Conservation (phyloP, 2,113 vertebrate genomes). For the Carettochelys insculpta region DNA sequence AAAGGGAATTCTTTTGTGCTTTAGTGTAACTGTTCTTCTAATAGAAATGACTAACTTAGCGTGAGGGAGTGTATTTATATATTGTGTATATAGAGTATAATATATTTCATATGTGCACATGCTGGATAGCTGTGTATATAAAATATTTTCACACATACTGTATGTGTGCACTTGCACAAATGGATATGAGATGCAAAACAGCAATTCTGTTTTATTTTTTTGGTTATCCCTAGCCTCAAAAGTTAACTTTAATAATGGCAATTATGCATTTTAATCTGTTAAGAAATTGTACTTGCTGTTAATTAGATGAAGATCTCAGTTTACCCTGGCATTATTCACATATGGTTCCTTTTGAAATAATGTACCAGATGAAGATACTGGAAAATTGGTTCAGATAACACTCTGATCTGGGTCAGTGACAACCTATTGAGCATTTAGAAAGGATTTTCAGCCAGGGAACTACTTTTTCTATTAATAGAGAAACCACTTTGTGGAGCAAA, state of each 20-base stretch:
- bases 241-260: background rate
- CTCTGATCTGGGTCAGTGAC: conserved; percentile 57
- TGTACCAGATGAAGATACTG: conserved; percentile 54
- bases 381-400: conserved; percentile 52
- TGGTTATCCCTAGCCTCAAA: background rate
- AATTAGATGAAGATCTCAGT: background rate
- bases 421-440: conserved; percentile 62
- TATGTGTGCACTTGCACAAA: too few relatives aligned
- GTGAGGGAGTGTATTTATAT: background rate
- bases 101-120: background rate
- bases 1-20: conserved; percentile 40
- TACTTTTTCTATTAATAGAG: conserved; percentile 55
- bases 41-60: background rate
- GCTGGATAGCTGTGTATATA: background rate
- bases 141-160: background rate
- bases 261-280: background rate
- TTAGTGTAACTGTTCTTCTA: conserved; percentile 15
- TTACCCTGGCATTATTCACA: background rate
- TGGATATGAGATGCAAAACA: background rate
- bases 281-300: conserved; percentile 8
- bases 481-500: conserved; percentile 46
- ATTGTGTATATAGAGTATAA: background rate
- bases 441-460: conserved; percentile 46
- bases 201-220: background rate
- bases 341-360: conserved; percentile 52